Evolutionary conservation across 2,888 invertebrate genomes (phyloP), one percentile per base, ranked within the genome.

Genomic region (Tenthredo amoena): DNA sequence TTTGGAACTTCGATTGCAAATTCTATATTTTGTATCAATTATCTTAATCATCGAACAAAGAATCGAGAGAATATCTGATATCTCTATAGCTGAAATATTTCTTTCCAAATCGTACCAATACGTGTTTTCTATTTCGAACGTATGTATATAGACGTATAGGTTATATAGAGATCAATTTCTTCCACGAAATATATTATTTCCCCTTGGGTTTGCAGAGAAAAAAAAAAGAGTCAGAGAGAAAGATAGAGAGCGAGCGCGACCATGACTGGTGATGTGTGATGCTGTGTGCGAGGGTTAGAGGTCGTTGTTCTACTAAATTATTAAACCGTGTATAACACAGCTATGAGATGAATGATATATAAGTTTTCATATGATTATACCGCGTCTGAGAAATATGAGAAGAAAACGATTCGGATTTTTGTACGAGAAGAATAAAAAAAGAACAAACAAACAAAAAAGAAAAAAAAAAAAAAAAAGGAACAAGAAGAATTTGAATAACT

Each of bases 261-360:
- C 21, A 26, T 21, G 26, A 26, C 21, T 62, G n/a, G 26, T 62
- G 62, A 62, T 26, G 62, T 12, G 21, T 10, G 62, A 62, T 62
- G 62, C 62, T 62, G 62, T 62, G 3, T 26, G 26, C 12, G 62
- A 62, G 62, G 37, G 58, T 79, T 12, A 58, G 58, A 79, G 79
- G 55, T 79, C 79, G 26, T 79, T 50, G 79, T 50, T 79, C 79
- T 37, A 79, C 79, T 55, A 79, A 79, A 58, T 79, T 34, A 79
- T 79, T 58, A 55, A 79, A 79, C 50, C 50, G 47, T 76, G 18
- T 71, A 71, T 71, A 34, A 37, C 26, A 71, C 15, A 71, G 37
- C 18, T 71, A 26, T 62, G 26, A 26, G 26, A 26, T 21, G 9
- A 26, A 7, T n/a, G 18, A 34, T 37, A 31, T 31, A 68, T 68